Percentiles rank a stretch among this genome's conserved stretches.
These are phyloP conservation scores for Microtus ochrogaster DNA, from an alignment of 2,113 vertebrate species.

Conservation along the genomic window DNA sequence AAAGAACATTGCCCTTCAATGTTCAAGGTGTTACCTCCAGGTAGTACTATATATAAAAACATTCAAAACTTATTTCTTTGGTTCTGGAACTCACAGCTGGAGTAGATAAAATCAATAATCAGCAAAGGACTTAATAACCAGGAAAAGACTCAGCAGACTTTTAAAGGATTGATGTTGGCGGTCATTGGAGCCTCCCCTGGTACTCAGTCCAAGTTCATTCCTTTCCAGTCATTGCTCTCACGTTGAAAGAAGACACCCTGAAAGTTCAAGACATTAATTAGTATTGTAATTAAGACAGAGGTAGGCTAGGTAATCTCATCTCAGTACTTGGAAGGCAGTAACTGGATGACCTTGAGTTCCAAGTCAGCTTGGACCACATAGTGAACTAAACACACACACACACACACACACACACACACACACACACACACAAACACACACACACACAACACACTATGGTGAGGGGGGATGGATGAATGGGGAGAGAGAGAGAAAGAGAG, in stretches of 20 bases:
- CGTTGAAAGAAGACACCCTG: background rate
- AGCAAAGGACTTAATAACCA: background rate
- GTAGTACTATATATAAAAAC: background rate
- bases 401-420: too few relatives aligned
- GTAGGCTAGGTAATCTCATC: background rate
- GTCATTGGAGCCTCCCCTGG: background rate
- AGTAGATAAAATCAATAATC: background rate
- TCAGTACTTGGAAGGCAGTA: background rate
- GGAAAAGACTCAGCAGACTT: background rate
- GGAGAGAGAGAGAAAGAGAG: too few relatives aligned
- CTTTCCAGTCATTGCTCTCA: background rate
- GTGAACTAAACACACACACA: background rate
- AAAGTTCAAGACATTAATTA: background rate
- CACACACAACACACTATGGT: too few relatives aligned
- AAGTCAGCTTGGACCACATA: background rate
- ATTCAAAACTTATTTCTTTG: background rate
- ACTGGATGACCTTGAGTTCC: background rate
- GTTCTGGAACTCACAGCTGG: background rate
- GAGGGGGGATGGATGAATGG: too few relatives aligned
- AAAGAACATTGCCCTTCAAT: background rate
- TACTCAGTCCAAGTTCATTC: background rate
- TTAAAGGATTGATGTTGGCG: background rate
- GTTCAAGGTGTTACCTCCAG: background rate
- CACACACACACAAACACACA: too few relatives aligned
- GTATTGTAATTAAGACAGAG: background rate